Evolutionary conservation across 2,113 vertebrate species (phyloP).

Genomic region (Burhinus oedicnemus): DNA sequence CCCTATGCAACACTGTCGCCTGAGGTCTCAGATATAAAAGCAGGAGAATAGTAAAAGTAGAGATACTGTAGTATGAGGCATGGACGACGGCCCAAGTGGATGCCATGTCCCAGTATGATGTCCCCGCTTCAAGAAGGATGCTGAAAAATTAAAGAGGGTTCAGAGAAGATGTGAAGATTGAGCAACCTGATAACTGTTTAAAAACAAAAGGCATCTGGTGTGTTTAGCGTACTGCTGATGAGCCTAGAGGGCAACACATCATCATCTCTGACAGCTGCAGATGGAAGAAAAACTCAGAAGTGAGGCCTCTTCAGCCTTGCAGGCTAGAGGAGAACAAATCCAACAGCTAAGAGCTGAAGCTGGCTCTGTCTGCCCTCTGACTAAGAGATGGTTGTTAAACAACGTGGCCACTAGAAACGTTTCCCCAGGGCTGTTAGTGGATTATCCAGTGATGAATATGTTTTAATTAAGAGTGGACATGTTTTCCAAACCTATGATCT

Average conservation of each 20-base stretch:
- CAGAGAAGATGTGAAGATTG: not conserved
- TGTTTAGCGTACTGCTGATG: not conserved
- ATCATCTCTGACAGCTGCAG: not conserved
- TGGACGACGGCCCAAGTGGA: accelerated
- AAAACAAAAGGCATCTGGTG: not conserved
- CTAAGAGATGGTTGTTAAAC: not conserved
- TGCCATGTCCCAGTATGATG: not conserved
- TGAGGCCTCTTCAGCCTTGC: not conserved
- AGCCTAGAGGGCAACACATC: not conserved
- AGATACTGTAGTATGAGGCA: not conserved
- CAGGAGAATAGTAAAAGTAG: not conserved
- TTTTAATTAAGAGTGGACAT: not conserved
- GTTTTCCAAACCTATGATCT: conserved; percentile 11
- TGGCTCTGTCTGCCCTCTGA: not conserved
- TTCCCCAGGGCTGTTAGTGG: not conserved
- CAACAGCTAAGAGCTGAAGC: not conserved
- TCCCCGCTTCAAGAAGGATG: not conserved
- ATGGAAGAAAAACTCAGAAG: not conserved
- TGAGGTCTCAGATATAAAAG: not conserved
- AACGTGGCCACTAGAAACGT: not conserved
- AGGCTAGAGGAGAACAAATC: not conserved
- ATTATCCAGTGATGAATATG: not conserved
- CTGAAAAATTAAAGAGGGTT: not conserved
- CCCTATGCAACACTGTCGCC: not conserved
- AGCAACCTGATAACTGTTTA: not conserved